Evolutionary conservation across 2,797 vertebrate genomes (phyloP), one percentile per base, ranked within the genome.

Genomic region (Heliangelus exortis): DNA sequence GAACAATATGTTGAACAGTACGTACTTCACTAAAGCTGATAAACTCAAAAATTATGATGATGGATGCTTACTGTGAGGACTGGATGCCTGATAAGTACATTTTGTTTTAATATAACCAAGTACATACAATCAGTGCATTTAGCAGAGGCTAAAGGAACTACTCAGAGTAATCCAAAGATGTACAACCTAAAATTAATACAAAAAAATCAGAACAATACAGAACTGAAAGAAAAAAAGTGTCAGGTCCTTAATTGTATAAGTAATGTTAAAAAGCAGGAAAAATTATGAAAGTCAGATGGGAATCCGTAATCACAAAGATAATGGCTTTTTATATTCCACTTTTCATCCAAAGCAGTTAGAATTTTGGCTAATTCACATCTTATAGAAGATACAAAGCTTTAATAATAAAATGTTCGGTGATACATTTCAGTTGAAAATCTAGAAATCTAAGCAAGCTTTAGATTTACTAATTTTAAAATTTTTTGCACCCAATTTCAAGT

Each of bases 41-140:
- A 63, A 62, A 1, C 8, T 66, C 39, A 48, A 69, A 87, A 88
- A 28, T 41, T 47, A 47, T 14, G 11, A 19, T 4, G 26, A 55
- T 25, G 31, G 33, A 84, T 25, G 41, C 26, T 25, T 19, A 33
- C 33, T 0, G 0, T 47, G 18, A 87, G 16, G 12, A 59, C 33
- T 62, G 84, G 5, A 36, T 21, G 9, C 26, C 15, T 58, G 21
- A 87, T 17, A 74, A 81, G 68, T 19, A 45, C 9, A 20, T 53
- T 77, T 89, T 6, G 41, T 47, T 45, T 67, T 2, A 75, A 71
- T 41, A 39, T 36, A 50, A 57, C 50, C 14, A 74, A 77, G 67
- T 31, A 36, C 3, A 65, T 26, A 29, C 19, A 20, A 59, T 22
- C 33, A 57, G 16, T 15, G 10, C 15, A 66, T 6, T 23, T 2